A percentile compares a stretch with the other conserved stretches of the same genome.
These are phyloP conservation scores for Fragum whitleyi DNA, from an alignment of 2,888 invertebrate species.

Conservation along the genomic window DNA sequence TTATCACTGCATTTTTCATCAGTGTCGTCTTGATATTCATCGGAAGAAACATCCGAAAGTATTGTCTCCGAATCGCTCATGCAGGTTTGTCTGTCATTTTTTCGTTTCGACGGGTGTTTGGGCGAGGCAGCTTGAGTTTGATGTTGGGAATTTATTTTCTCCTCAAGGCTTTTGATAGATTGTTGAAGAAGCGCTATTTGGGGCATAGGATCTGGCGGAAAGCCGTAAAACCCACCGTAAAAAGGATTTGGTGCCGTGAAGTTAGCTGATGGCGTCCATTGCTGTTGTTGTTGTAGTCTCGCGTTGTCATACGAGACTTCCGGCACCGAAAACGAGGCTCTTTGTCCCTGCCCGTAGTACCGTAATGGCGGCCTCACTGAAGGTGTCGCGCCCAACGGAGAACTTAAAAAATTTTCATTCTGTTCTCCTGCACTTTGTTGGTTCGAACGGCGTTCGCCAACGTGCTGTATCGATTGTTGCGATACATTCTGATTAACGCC, in stretches of 20 bases:
- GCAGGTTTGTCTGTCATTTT: background rate
- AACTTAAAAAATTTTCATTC: background rate
- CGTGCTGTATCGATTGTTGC: background rate
- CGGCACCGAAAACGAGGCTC: background rate
- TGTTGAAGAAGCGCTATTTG: background rate
- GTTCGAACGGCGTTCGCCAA: background rate
- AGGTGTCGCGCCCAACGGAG: background rate
- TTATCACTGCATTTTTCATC: background rate
- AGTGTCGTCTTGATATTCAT: background rate
- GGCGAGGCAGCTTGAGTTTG: background rate
- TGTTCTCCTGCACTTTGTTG: background rate
- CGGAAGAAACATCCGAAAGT: background rate
- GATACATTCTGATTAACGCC: background rate
- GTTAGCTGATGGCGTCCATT: background rate
- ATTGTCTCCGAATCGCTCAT: background rate
- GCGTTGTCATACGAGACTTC: background rate
- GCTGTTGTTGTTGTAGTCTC: background rate
- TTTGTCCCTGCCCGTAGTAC: background rate
- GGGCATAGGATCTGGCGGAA: background rate
- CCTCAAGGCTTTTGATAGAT: background rate
- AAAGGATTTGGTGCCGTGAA: too few relatives aligned
- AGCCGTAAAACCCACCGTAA: constrained; percentile 1
- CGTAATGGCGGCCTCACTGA: background rate
- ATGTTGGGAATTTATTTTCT: background rate
- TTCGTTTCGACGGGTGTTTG: background rate